Base-by-base conservation (phyloP, 2,888 invertebrate genomes). In the Thereva nobilitata region DNA sequence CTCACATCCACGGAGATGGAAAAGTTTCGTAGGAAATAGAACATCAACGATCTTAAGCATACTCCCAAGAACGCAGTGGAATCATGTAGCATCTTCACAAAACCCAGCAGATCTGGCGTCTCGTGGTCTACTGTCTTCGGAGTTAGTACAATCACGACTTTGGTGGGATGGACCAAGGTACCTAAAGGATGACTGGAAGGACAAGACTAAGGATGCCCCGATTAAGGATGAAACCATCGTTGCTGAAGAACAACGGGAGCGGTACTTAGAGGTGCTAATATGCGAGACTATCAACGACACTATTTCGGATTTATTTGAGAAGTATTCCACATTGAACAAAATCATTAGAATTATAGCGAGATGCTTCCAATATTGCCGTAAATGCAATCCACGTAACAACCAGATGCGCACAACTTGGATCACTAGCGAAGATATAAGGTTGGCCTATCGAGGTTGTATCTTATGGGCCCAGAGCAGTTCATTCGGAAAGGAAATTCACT, bases 121-220 rank as follows among this genome's bases (percentile, higher is more conserved):
- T 3, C 67, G 73, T 12, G 72, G 73, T 5, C 38, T 70, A 0
- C n/a, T 10, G 7, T 71, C 71, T 1, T 10, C 63, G 1, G 49
- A 66, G 49, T 37, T 74, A 6, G 9, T 70, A 2, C n/a, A 49
- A 0, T 64, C 52, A 5, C 34, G 53, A 4, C 61, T 73, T 2
- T 74, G 73, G 74, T 72, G 72, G 72, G 64, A 68, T 4, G 73
- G 74, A 7, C 74, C 73, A 9, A 8, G n/a, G 5, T 73, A 69
- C 59, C 37, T 67, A 12, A 1, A 49, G 12, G 6, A 7, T 7
- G 12, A 12, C 12, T n/a, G 10, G 49, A n/a, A 23, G 38, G 61
- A 47, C 12, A 9, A 37, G 47, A 35, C 23, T n/a, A 23, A 23
- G 23, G 23, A 23, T 23, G 23, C 2, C 23, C 1, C 23, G 2